Conservation (phyloP, 2,888 invertebrate species). For the Spicauda simplicius region DNA sequence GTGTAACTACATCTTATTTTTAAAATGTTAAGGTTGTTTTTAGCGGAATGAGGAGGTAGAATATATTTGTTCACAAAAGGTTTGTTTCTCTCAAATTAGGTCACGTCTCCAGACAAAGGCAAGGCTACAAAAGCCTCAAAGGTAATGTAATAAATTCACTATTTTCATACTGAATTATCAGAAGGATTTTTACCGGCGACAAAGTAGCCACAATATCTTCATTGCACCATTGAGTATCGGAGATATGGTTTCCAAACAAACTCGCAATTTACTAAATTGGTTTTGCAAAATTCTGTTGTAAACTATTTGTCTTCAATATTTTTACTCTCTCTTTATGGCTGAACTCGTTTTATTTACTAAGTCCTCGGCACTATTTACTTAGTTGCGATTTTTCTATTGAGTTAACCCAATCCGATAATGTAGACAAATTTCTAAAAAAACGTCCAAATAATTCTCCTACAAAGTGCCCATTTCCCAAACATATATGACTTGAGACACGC, state of each 20-base stretch:
- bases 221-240: slow-evolving; percentile 2
- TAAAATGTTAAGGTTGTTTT: slow-evolving; percentile 48
- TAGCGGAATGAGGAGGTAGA: slow-evolving; percentile 41
- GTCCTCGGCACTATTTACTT: no score
- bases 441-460: no score
- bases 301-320: background rate
- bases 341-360: background rate
- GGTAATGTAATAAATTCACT: slow-evolving; percentile 60
- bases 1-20: slow-evolving; percentile 47
- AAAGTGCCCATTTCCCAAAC: no score
- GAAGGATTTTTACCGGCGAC: slow-evolving; percentile 16
- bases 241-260: background rate
- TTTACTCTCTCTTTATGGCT: background rate
- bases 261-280: background rate
- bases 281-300: background rate
- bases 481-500: no score
- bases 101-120: slow-evolving; percentile 67
- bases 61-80: slow-evolving; percentile 53
- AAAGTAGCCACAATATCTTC: background rate
- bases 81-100: slow-evolving; percentile 75
- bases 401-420: no score
- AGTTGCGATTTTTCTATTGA: no score
- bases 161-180: slow-evolving; percentile 38
- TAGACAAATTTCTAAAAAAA: no score
- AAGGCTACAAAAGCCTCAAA: slow-evolving; percentile 59